Evolutionary conservation across 2,888 invertebrate genomes (phyloP).

Genomic region (Pachymerium ferrugineum): DNA sequence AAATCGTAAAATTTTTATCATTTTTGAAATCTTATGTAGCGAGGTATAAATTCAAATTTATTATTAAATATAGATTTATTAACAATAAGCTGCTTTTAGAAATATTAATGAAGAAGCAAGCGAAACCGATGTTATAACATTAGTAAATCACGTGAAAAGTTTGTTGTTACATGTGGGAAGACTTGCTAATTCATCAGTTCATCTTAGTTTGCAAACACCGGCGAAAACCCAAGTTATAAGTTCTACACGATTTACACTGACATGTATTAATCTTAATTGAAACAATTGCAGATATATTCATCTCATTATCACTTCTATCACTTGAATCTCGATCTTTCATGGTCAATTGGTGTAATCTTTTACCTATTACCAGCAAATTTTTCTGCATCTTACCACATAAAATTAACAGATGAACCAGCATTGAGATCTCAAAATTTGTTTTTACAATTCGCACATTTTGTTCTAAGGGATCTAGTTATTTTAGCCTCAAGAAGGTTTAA

Average conservation of each 20-base stretch:
- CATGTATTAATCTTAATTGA: neutral
- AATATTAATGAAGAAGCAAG: neutral
- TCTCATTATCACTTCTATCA: neutral
- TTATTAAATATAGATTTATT: neutral
- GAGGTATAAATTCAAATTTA: neutral
- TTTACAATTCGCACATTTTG: neutral
- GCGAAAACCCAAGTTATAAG: neutral
- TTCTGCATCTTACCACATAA: neutral
- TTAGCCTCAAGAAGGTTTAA: neutral
- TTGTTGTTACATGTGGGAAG: neutral
- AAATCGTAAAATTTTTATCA: neutral
- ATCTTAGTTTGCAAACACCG: neutral
- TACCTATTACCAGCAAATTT: neutral
- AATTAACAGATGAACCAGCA: neutral
- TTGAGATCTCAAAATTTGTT: neutral
- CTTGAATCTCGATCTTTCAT: neutral
- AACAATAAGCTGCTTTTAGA: too few relatives aligned
- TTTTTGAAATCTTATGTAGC: neutral
- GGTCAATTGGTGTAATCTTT: neutral
- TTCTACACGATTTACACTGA: neutral
- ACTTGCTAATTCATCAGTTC: neutral
- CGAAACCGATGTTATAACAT: neutral
- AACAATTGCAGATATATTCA: neutral
- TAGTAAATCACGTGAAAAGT: neutral
- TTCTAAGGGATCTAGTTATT: neutral